phyloP scores from a whole-genome alignment of 2,113 vertebrate genomes.

The Ia io region DNA sequence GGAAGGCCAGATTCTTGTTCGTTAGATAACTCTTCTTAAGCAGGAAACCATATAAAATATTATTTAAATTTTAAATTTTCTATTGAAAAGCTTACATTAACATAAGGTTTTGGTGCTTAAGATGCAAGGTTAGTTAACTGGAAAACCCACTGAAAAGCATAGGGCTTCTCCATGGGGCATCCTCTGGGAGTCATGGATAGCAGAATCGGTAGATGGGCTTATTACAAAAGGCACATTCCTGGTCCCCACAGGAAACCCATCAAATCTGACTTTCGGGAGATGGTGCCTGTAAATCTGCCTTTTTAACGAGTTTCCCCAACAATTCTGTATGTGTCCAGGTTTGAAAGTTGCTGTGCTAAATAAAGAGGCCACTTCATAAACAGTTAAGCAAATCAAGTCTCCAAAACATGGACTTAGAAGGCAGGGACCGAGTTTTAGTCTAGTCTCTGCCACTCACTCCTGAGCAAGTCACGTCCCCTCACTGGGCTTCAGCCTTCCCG shows the following conservation, averaged over 20 bases:
- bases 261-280: not conserved
- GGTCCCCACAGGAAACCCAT: too few species aligned
- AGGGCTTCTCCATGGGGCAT: not conserved
- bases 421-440: not conserved
- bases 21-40: not conserved
- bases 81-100: not conserved
- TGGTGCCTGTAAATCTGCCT: too few species aligned
- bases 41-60: not conserved
- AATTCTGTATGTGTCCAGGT: not conserved
- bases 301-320: not conserved
- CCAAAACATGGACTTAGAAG: not conserved
- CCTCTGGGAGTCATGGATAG: accelerated
- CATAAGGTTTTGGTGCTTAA: not conserved
- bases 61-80: constrained; percentile 1
- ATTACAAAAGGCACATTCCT: not conserved
- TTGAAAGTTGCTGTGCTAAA: not conserved
- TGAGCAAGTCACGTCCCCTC: not conserved
- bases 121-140: not conserved
- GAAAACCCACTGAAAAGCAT: not conserved
- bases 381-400: not conserved
- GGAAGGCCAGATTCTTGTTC: not conserved
- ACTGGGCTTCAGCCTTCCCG: not conserved
- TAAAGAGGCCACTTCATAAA: not conserved
- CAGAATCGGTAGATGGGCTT: not conserved
- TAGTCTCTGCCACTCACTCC: not conserved